phyloP scores from a whole-genome alignment of 2,888 invertebrate species.

The Agrochola macilenta region DNA sequence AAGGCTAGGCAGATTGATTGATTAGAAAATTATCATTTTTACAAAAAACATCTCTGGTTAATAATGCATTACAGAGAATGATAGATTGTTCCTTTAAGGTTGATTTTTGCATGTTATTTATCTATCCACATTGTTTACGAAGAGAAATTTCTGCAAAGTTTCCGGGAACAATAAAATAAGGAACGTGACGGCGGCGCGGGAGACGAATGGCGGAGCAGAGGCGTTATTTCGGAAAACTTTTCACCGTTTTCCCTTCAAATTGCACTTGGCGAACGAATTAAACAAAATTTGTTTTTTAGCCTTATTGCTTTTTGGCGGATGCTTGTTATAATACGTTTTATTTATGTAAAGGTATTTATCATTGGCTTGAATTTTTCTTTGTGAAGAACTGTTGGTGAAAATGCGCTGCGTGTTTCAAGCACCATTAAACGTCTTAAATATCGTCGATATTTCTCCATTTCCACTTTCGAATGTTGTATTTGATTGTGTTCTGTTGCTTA shows the following conservation, averaged over 20 bases:
- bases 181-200: slow-evolving; percentile 71
- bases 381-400: not conserved
- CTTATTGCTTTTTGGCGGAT: slow-evolving; percentile 60
- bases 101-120: slow-evolving; percentile 58
- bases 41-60: not conserved
- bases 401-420: slow-evolving; percentile 13
- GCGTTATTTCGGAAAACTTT: slow-evolving; percentile 73
- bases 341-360: slow-evolving; percentile 37
- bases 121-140: slow-evolving; percentile 65
- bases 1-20: not conserved
- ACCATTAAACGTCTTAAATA: slow-evolving; percentile 11
- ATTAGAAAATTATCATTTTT: not conserved
- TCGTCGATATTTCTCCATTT: not conserved
- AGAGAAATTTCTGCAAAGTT: slow-evolving; percentile 71
- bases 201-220: slow-evolving; percentile 70
- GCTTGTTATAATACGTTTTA: slow-evolving; percentile 52
- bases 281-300: slow-evolving; percentile 64
- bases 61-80: not conserved
- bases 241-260: slow-evolving; percentile 68
- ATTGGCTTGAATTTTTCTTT: slow-evolving; percentile 36
- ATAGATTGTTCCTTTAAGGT: slow-evolving; percentile 16
- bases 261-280: slow-evolving; percentile 72
- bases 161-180: slow-evolving; percentile 75
- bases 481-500: not conserved
- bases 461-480: not conserved